Evolutionary conservation across 2,888 invertebrate genomes (phyloP).

Genomic region (Muscina levida): DNA sequence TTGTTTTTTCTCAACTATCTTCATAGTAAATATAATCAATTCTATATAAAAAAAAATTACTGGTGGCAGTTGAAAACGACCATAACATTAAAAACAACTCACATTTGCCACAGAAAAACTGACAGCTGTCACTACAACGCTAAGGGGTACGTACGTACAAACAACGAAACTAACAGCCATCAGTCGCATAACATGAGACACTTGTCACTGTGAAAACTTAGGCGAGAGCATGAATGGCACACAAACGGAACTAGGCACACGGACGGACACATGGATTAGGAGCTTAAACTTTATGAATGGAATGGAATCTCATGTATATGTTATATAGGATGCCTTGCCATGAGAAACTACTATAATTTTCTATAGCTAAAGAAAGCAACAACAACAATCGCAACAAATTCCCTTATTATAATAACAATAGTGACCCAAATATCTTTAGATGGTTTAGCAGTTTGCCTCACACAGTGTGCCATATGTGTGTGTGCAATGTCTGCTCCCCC

Average conservation of each 20-base stretch:
- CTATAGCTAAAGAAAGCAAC: not conserved
- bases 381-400: too few relatives aligned
- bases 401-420: not conserved
- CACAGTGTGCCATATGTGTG: too few relatives aligned
- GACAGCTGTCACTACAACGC: slow-evolving; percentile 59
- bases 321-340: too few relatives aligned
- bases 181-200: slow-evolving; percentile 40
- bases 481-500: not conserved
- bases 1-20: slow-evolving; percentile 21
- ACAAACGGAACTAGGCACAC: not conserved
- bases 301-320: too few relatives aligned
- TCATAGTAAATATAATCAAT: slow-evolving; percentile 27
- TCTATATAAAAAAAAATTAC: slow-evolving; percentile 45
- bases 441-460: too few relatives aligned
- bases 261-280: not conserved
- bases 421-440: slow-evolving; percentile 44
- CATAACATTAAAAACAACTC: slow-evolving; percentile 3
- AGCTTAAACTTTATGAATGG: too few relatives aligned
- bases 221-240: not conserved
- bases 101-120: slow-evolving; percentile 33
- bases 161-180: too few relatives aligned
- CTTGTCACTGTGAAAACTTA: slow-evolving; percentile 39
- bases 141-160: slow-evolving; percentile 33
- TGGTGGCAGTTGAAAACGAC: slow-evolving; percentile 35
- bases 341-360: slow-evolving; percentile 16